These are phyloP conservation scores for Melierax canorus DNA, from an alignment of 2,113 vertebrate genomes.

Conservation along the genomic window DNA sequence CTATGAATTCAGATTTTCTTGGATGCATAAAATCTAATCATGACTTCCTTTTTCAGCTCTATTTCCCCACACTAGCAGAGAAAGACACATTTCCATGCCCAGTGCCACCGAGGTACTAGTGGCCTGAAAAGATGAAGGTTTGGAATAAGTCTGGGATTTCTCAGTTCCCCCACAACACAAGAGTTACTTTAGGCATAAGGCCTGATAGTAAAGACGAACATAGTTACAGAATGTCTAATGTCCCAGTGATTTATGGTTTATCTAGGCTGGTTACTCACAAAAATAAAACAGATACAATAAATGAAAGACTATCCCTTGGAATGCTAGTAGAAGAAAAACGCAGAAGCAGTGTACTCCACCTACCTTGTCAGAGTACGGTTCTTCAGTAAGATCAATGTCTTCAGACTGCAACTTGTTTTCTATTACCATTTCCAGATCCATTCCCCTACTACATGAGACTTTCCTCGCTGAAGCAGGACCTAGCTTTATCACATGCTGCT, in stretches of 20 bases:
- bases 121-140: not conserved
- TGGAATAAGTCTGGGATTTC: not conserved
- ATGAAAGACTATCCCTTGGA: not conserved
- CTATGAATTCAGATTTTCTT: not conserved
- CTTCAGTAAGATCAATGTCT: slow-evolving; percentile 93
- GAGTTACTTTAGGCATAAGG: not conserved
- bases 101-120: not conserved
- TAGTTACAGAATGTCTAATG: not conserved
- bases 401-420: slow-evolving; percentile 86
- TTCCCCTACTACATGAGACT: slow-evolving; percentile 78
- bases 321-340: not conserved
- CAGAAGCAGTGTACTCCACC: not conserved
- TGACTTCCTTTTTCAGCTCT: not conserved
- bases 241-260: not conserved
- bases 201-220: not conserved
- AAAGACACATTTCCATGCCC: not conserved
- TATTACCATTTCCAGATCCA: slow-evolving; percentile 84
- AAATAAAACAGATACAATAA: not conserved
- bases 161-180: not conserved
- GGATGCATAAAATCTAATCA: not conserved
- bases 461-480: slow-evolving; percentile 79
- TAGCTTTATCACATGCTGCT: slow-evolving; percentile 84
- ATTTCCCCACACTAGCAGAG: not conserved
- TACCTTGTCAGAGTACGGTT: slow-evolving; percentile 98
- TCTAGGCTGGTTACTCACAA: not conserved